A percentile compares a stretch with the other conserved stretches of the same genome.
Conservation (phyloP, 2,888 invertebrate genomes). For the Matsumyia berberina region DNA sequence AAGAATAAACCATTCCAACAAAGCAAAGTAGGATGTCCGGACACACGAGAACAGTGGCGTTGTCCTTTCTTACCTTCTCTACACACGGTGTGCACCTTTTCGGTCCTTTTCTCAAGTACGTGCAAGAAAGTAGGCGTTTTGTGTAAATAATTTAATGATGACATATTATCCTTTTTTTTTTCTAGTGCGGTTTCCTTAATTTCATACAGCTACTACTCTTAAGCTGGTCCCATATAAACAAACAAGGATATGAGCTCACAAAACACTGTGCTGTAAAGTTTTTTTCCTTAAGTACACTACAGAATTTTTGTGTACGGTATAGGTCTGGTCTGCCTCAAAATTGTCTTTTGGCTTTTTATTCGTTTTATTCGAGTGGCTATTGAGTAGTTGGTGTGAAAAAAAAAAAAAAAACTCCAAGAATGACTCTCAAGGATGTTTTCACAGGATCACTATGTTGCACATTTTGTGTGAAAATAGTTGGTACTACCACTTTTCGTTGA, state of each 20-base stretch:
- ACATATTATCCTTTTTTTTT: slow-evolving; percentile 68
- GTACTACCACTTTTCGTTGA: slow-evolving; percentile 30
- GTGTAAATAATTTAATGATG: slow-evolving; percentile 75
- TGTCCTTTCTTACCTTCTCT: slow-evolving; percentile 57
- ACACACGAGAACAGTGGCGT: slow-evolving; percentile 65
- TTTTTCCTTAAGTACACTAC: slow-evolving; percentile 54
- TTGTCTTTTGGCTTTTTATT: slow-evolving; percentile 36
- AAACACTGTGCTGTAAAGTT: slow-evolving; percentile 50
- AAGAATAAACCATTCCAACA: slow-evolving; percentile 46
- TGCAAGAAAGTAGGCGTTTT: slow-evolving; percentile 71
- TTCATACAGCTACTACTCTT: slow-evolving; percentile 49
- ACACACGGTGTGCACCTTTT: slow-evolving; percentile 41
- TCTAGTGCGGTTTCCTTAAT: slow-evolving; percentile 59
- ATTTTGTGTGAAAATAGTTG: slow-evolving; percentile 63
- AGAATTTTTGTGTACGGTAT: slow-evolving; percentile 24
- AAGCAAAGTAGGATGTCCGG: slow-evolving; percentile 72
- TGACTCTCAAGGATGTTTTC: slow-evolving; percentile 66
- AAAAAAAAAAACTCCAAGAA: slow-evolving; percentile 51
- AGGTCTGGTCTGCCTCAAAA: slow-evolving; percentile 9
- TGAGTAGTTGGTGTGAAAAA: slow-evolving; percentile 70
- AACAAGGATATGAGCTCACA: slow-evolving; percentile 47
- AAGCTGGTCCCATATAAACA: slow-evolving; percentile 60
- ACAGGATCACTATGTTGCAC: slow-evolving; percentile 65
- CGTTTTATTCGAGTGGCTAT: slow-evolving; percentile 73
- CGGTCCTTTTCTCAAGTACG: slow-evolving; percentile 55